These are phyloP conservation scores for Neria commutata DNA, from an alignment of 2,888 invertebrate species.

Conservation along the genomic window DNA sequence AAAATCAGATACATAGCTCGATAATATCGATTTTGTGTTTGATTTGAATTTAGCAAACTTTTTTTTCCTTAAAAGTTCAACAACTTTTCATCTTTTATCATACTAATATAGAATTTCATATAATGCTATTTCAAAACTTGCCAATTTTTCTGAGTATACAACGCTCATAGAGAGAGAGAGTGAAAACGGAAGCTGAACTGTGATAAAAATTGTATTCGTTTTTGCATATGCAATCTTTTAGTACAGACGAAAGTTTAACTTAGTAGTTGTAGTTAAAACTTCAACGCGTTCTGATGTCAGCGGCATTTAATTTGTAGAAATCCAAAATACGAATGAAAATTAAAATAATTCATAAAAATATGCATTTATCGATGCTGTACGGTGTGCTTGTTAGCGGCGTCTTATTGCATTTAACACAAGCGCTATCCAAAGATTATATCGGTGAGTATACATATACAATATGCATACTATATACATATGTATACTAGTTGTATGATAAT, in stretches of 20 bases:
- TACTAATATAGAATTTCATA: no score
- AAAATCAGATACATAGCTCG: no score
- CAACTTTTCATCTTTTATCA: no score
- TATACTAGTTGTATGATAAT: not conserved
- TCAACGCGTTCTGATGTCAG: no score
- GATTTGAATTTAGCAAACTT: no score
- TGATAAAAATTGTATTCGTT: not conserved
- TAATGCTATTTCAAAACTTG: no score
- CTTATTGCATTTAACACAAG: constrained; percentile 11
- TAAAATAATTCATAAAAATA: not conserved
- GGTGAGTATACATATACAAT: constrained; percentile 35
- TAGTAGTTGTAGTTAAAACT: no score
- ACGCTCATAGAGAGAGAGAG: not conserved
- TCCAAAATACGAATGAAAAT: not conserved
- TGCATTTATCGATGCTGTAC: constrained; percentile 9
- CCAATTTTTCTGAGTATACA: not conserved
- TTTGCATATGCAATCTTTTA: no score
- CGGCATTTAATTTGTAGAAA: not conserved
- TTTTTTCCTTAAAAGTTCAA: no score
- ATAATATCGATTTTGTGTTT: no score
- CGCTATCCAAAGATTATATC: constrained; percentile 33
- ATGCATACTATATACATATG: not conserved
- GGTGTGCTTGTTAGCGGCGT: not conserved
- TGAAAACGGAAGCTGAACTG: not conserved
- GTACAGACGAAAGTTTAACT: no score